A percentile compares a stretch with the other conserved stretches of the same genome.
These are phyloP conservation scores for Actenoides lindsayi DNA, from an alignment of 2,113 vertebrate species.

Conservation along the genomic window DNA sequence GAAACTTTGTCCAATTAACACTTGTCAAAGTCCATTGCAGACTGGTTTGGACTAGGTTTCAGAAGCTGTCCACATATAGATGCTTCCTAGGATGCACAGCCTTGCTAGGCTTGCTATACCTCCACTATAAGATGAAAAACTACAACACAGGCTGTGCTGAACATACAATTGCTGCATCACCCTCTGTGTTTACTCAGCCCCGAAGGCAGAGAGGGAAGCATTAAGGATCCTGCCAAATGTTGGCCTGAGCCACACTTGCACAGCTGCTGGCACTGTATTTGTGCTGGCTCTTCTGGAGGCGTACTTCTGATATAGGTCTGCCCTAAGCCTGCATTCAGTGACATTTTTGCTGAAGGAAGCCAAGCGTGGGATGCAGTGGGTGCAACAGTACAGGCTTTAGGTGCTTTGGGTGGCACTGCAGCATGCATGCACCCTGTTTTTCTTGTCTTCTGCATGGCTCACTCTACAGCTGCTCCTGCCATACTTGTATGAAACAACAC, in stretches of 20 bases:
- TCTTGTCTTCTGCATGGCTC: background rate
- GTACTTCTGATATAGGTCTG: background rate
- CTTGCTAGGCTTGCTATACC: background rate
- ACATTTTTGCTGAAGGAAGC: background rate
- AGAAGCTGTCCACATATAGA: background rate
- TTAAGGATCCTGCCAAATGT: background rate
- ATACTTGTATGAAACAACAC: background rate
- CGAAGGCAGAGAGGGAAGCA: background rate
- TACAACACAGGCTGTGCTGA: background rate
- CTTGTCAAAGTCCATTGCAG: background rate
- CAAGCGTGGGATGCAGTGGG: rapidly evolving
- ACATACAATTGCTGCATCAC: background rate
- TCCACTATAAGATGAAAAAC: background rate
- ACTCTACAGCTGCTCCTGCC: background rate
- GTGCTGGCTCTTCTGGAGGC: background rate
- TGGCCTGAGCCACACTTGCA: background rate
- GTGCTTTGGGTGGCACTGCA: background rate
- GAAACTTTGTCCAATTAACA: background rate
- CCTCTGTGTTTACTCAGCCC: background rate
- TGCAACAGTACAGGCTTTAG: background rate
- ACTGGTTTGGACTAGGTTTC: background rate
- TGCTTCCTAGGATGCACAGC: rapidly evolving
- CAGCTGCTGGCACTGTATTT: background rate
- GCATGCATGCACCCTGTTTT: background rate
- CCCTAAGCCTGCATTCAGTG: background rate